Conservation (phyloP, 2,113 vertebrate genomes). For the Mus spicilegus region DNA sequence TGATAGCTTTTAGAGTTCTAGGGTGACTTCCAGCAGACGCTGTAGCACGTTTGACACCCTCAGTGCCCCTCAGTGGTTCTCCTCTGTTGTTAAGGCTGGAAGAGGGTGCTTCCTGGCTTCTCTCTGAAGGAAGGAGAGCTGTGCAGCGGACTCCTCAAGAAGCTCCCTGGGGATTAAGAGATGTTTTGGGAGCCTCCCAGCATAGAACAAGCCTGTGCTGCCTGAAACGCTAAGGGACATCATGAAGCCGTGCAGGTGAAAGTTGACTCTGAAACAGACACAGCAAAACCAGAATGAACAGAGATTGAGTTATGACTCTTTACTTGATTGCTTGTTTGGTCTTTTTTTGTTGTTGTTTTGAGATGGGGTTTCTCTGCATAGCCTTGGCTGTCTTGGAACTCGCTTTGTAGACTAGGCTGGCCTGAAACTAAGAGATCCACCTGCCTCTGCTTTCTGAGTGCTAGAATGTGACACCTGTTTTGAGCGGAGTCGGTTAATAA, state of each 20-base stretch:
- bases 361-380: neutral
- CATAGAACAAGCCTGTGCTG: neutral
- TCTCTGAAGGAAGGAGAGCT: neutral
- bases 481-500: neutral
- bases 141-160: neutral
- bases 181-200: neutral
- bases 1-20: neutral
- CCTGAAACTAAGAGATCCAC: neutral
- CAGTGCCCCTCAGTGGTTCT: neutral
- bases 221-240: neutral
- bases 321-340: neutral
- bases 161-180: neutral
- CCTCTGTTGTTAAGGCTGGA: neutral
- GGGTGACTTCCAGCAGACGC: neutral
- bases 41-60: neutral
- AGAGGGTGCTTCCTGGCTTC: neutral
- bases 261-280: neutral
- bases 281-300: neutral
- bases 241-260: neutral
- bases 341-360: neutral
- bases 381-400: neutral
- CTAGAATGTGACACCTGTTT: neutral
- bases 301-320: neutral
- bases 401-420: neutral
- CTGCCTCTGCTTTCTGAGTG: neutral